Percentiles rank a stretch among this genome's conserved stretches.
phyloP scores from a whole-genome alignment of 2,113 vertebrate genomes.

The Hyla sarda region DNA sequence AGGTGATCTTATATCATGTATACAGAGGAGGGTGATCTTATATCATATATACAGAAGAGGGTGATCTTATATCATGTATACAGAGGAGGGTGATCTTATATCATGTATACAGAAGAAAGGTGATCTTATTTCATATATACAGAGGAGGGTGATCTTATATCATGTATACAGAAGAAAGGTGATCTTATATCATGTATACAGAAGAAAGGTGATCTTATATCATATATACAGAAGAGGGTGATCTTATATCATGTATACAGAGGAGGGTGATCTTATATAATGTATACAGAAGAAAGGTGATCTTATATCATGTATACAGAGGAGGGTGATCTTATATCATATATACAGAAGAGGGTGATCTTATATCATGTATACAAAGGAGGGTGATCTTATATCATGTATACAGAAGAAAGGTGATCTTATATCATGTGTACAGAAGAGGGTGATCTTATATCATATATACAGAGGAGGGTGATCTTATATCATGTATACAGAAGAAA shows the following conservation, averaged over 20 bases:
- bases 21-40: not conserved
- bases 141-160: too few relatives aligned
- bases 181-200: not conserved
- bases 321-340: not conserved
- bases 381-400: not conserved
- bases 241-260: not conserved
- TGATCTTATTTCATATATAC: not conserved
- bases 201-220: not conserved
- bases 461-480: not conserved
- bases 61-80: not conserved
- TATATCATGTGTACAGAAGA: not conserved
- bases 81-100: not conserved
- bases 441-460: not conserved
- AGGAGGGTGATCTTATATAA: not conserved
- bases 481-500: not conserved
- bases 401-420: not conserved
- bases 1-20: not conserved
- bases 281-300: not conserved
- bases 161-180: not conserved
- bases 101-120: not conserved
- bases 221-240: not conserved
- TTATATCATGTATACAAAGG: not conserved
- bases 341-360: not conserved
- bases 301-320: not conserved
- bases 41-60: not conserved